Evolutionary conservation across 2,113 vertebrate species (phyloP), one percentile per base, ranked within the genome.

Genomic region (Clarias batrachus): DNA sequence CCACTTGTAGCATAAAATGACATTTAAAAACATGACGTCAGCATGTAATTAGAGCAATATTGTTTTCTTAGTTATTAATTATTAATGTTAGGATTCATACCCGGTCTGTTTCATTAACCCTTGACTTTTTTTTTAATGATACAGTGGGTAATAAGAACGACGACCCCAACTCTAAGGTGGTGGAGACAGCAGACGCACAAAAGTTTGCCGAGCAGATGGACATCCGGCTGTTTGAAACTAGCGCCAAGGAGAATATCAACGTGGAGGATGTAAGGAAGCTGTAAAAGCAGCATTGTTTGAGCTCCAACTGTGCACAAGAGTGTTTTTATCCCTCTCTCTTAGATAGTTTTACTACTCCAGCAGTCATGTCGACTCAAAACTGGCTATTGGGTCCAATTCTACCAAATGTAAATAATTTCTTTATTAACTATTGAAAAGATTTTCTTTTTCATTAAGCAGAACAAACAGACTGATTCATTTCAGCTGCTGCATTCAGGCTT

Each of bases 161-260:
- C 16, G 98, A 99, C 91, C 97, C 98, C 4, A 96, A 96, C 90
- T 96, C 97, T 87, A 99, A 99, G 93, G 98, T 99, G 92, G 98
- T 99, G 84, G 98, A 99, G 95, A 99, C 97, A 1, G 97, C 97
- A 86, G 98, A 99, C 19, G 98, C 98, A 56, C 97, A 98, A 94
- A 99, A 99, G 92, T 99, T 99, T 87, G 98, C 98, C 0, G 98
- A 96, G 91, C 98, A 99, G 95, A 99, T 99, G 98, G 97, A 97
- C 90, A 99, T 99, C 94, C 96, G 96, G 84, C 93, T 99, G 92
- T 99, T 99, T 88, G 98, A 99, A 95, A 99, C 98, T 85, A 99
- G 98, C 59, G 98, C 98, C 90, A 99, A 99, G 94, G 98, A 99
- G 94, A 99, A 99, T 77, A 89, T 98, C 93, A 99, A 99, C 3